Evolutionary conservation across 2,888 invertebrate genomes (phyloP), one percentile per base, ranked within the genome.

Genomic region (Meganola albula): DNA sequence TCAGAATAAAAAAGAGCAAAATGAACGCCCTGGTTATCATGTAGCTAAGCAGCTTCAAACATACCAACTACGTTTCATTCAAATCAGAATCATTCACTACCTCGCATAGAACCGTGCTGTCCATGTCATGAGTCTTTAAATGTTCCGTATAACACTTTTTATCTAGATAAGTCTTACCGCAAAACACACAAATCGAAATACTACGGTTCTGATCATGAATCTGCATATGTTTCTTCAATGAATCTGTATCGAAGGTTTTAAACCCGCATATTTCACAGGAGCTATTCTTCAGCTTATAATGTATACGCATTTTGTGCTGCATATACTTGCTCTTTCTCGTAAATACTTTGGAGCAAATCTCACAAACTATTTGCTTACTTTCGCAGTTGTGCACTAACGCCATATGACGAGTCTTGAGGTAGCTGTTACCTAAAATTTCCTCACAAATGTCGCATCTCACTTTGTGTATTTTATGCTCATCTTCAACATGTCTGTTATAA

Each of bases 291-390:
- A 44, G 39, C n/a, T 44, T 52, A 1, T 52, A 46, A 45, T 71
- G 72, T 0, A 56, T 58, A 2, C 63, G 46, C 1, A 48, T 38
- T 1, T 64, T 59, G 31, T 74, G 74, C 2, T 55, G 37, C 1
- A 53, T 35, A 5, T 51, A 47, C 3, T 54, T 56, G 22, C 33
- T 55, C 3, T 55, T 56, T 4, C 46, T 39, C 0, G 52, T 51
- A 8, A 63, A 69, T 2, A 62, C 48, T 20, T 54, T 59, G 0
- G 47, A 35, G 31, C 82, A 82, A 1, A 63, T 37, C n/a, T 62
- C 64, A 29, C 83, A 85, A 6, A 67, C 63, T 29, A 58, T 37
- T 14, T 61, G 51, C 0, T 23, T 31, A 2, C 29, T 45, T 14
- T 56, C 49, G 4, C 39, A 40, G n/a, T 62, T 46, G 13, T 65